Evolutionary conservation across 2,113 vertebrate genomes (phyloP), one percentile per base, ranked within the genome.

Genomic region (Mugil cephalus): DNA sequence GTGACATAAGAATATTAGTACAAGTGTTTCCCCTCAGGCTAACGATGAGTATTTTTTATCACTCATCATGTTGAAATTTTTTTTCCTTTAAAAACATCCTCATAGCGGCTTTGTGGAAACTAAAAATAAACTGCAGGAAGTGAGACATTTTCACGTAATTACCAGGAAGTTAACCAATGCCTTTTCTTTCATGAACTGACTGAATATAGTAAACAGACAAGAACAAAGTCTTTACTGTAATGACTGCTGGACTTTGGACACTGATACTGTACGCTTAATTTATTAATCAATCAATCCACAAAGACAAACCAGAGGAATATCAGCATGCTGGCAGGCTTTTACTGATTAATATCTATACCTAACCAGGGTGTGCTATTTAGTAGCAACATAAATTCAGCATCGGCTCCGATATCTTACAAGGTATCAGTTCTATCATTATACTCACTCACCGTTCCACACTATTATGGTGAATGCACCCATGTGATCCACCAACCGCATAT

Each of bases 401-500:
- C 4, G 12, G 7, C 43, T 45, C 8, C n/a, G 43, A n/a, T 30
- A 30, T n/a, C n/a, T n/a, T n/a, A n/a, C n/a, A n/a, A 35, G 15
- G 2, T 6, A 14, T 35, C 24, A 10, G n/a, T 4, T 4, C n/a
- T 35, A 10, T 38, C 21, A 53, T 34, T 53, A 53, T 6, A 11
- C 15, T 34, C 5, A 21, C 92, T 94, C 61, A 96, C 96, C 96
- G 95, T 86, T 97, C 96, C 48, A 96, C 96, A 1, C 96, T 96
- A 87, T 94, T 96, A 79, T 98, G 97, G 69, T 98, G 97, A 50
- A 95, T 92, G 77, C 96, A 97, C 11, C 97, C 97, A 1, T 98
- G 96, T 0, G 97, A 98, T 47, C 97, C 97, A 0, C 97, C 97
- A 0, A 96, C 96, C 0, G 97, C 96, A 7, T 98, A 98, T 74